These are phyloP conservation scores for Odontesthes bonariensis DNA, from an alignment of 2,113 vertebrate genomes.

Conservation along the genomic window DNA sequence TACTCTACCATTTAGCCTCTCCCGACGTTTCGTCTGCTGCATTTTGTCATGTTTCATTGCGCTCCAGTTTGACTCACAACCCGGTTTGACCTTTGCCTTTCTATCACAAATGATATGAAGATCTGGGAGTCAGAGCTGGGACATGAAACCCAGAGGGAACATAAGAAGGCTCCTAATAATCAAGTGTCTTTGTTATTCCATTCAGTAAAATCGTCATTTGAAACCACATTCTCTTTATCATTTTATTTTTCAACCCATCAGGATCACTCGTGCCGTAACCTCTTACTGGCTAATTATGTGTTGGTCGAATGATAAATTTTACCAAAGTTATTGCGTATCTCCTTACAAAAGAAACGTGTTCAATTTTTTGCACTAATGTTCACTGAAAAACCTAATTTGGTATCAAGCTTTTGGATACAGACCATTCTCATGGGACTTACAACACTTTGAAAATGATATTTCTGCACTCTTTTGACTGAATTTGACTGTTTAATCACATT, in stretches of 20 bases:
- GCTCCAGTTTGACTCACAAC: conserved; percentile 16
- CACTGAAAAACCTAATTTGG: no score
- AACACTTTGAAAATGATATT: background rate
- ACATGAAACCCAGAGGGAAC: conserved; percentile 19
- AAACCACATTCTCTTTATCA: conserved; percentile 5
- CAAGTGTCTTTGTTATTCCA: background rate
- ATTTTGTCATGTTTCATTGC: conserved; percentile 18
- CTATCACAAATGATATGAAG: conserved; percentile 25
- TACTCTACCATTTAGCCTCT: background rate
- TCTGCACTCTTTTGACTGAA: background rate
- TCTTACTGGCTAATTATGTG: conserved; percentile 1
- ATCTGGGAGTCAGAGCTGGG: conserved; percentile 2
- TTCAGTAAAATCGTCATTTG: conserved; percentile 11
- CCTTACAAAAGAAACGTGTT: background rate
- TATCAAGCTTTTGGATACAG: background rate
- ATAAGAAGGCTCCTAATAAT: background rate
- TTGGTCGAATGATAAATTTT: background rate
- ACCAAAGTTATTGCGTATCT: background rate
- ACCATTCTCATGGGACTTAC: background rate
- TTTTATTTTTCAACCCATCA: conserved; percentile 2
- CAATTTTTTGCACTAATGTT: background rate
- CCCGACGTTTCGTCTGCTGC: conserved; percentile 17
- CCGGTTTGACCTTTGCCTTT: conserved; percentile 23
- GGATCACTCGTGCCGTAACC: background rate
- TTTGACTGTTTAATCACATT: background rate